These are phyloP conservation scores for Drosophila auraria DNA, from an alignment of 1,140 invertebrate genomes.

Conservation along the genomic window DNA sequence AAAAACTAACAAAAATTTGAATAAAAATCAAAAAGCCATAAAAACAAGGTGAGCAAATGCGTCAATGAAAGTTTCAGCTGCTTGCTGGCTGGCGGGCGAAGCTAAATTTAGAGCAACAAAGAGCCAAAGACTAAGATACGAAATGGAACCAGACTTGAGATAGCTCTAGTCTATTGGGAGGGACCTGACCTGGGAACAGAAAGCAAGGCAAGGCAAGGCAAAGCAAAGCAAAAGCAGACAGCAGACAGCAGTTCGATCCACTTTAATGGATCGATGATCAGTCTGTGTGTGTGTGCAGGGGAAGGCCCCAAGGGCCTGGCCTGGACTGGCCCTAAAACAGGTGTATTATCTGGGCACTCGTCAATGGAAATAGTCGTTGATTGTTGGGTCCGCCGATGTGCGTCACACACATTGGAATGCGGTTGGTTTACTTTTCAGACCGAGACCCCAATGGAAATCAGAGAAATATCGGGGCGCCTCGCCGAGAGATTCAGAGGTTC, in stretches of 20 bases:
- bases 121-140: slow-evolving; percentile 27
- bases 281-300: slow-evolving; percentile 1
- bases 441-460: slow-evolving; percentile 28
- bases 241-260: slow-evolving; percentile 1
- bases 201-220: background rate
- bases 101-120: slow-evolving; percentile 59
- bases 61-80: slow-evolving; percentile 73
- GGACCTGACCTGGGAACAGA: slow-evolving; percentile 4
- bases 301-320: slow-evolving; percentile 16
- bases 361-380: slow-evolving; percentile 58
- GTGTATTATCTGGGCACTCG: slow-evolving; percentile 32
- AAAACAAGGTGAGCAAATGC: slow-evolving; percentile 79
- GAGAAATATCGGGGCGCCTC: slow-evolving; percentile 15
- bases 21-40: slow-evolving; percentile 59
- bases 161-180: background rate
- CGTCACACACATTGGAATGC: slow-evolving; percentile 70
- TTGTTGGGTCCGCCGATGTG: slow-evolving; percentile 32
- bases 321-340: slow-evolving; percentile 32
- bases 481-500: background rate
- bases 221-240: background rate
- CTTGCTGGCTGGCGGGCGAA: slow-evolving; percentile 1
- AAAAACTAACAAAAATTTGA: slow-evolving; percentile 46
- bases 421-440: slow-evolving; percentile 62
- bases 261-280: slow-evolving; percentile 9
- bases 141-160: slow-evolving; percentile 23